Base-by-base conservation (phyloP, 2,888 invertebrate species). In the Incurvaria masculella region DNA sequence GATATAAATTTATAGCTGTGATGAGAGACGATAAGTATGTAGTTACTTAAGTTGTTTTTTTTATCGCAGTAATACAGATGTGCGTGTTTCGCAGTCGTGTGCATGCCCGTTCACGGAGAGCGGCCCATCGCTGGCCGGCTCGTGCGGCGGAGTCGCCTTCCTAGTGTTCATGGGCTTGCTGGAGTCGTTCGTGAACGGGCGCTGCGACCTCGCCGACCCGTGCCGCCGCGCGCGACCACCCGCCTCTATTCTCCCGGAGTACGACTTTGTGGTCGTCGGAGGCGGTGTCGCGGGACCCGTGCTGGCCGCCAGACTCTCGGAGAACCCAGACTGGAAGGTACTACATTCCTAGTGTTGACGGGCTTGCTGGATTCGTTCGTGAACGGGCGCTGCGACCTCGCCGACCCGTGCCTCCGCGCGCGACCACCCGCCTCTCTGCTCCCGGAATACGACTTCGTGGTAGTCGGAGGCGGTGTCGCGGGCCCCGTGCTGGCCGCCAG, bases 201-300 rank as follows among this genome's bases (percentile, higher is more conserved):
- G 80, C 45, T 84, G 84, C 44, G 79, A 79, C 55, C 62, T 84
- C 33, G 74, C 81, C 0, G 84, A 84, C 55, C 79, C 83, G 1
- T 87, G 87, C 62, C 73, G 81, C 50, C 70, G 87, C 42, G 74
- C 86, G 4, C 60, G 49, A 11, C 80, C 81, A 5, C 63, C 57
- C 45, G 62, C 68, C 2, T 60, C 60, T 1, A 59, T 61, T 2
- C 81, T 82, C 47, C 61, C 69, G 1, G 76, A 68, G 46, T 87
- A 87, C 54, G 87, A 87, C 60, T 87, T 86, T 57, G 79, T 86
- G 23, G 85, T 86, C 5, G 68, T 84, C 11, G 87, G 86, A 0
- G 85, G 84, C 2, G 87, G 87, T 0, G 81, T 86, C 2, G 84
- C 83, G 0, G 87, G 87, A 0, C 68, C 86, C 0, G 82, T 83